Conservation (phyloP, 1,140 invertebrate species). For the Hestina assimilis region DNA sequence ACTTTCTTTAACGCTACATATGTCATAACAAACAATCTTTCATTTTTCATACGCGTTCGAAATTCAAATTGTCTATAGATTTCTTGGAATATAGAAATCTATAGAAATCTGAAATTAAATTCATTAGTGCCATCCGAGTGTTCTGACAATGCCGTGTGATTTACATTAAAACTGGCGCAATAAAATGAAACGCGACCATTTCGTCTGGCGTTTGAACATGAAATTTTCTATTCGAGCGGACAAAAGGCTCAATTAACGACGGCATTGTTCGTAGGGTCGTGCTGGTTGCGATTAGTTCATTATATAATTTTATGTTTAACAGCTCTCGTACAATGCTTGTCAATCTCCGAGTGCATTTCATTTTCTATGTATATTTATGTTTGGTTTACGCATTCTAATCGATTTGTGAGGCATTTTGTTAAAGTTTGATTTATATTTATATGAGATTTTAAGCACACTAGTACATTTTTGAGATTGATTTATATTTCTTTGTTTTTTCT, state of each 20-base stretch:
- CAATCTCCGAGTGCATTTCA: slow-evolving; percentile 22
- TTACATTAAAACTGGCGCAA: slow-evolving; percentile 63
- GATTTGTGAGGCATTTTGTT: too few species aligned
- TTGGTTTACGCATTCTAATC: too few species aligned
- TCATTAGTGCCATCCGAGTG: slow-evolving; percentile 16
- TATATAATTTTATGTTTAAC: slow-evolving; percentile 70
- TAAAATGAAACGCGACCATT: slow-evolving; percentile 58
- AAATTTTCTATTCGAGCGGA: slow-evolving; percentile 73
- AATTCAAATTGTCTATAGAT: neutral
- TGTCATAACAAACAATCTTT: slow-evolving; percentile 25
- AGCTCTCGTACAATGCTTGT: slow-evolving; percentile 33
- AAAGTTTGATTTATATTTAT: too few species aligned
- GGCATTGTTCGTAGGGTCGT: slow-evolving; percentile 59
- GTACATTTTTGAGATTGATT: too few species aligned
- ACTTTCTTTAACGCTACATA: slow-evolving; percentile 21
- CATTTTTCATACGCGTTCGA: slow-evolving; percentile 9
- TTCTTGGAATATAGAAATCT: slow-evolving; percentile 5
- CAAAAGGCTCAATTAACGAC: slow-evolving; percentile 72
- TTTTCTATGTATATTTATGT: slow-evolving; percentile 14
- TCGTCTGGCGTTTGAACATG: slow-evolving; percentile 57
- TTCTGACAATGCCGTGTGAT: slow-evolving; percentile 54
- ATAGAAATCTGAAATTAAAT: slow-evolving; percentile 14
- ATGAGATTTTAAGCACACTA: too few species aligned
- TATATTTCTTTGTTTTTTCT: too few species aligned
- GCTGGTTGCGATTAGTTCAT: slow-evolving; percentile 65